Conservation (phyloP, 1,140 invertebrate species). For the silkworm (Bombyx mori) region DNA sequence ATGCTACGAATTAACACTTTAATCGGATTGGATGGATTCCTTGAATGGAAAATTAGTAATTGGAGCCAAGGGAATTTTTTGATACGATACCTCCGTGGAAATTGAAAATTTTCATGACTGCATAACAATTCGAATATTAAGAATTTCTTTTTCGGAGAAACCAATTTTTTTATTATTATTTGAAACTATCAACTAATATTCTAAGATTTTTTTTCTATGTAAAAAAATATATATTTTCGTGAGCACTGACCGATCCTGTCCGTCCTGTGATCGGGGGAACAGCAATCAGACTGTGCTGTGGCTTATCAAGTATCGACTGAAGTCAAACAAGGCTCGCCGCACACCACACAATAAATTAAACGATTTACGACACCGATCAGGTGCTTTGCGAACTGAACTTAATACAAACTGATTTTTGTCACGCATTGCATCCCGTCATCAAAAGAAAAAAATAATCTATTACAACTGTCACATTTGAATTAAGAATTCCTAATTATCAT, state of each 20-base stretch:
- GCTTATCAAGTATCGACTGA: constrained; percentile 12
- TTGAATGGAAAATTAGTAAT: not conserved
- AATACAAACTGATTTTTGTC: not conserved
- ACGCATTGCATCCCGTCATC: too few relatives aligned
- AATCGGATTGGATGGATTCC: not conserved
- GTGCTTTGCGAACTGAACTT: constrained; percentile 9
- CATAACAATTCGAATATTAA: not conserved
- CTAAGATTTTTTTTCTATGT: too few relatives aligned
- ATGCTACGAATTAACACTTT: constrained; percentile 1
- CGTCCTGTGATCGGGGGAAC: not conserved
- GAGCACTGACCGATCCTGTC: too few relatives aligned
- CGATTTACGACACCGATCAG: constrained; percentile 35
- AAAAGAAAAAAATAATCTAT: too few relatives aligned
- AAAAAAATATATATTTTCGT: too few relatives aligned
- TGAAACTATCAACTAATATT: too few relatives aligned
- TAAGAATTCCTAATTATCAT: too few relatives aligned
- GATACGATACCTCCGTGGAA: too few relatives aligned
- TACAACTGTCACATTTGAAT: too few relatives aligned
- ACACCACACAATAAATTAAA: constrained; percentile 35
- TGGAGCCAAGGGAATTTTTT: not conserved
- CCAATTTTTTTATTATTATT: too few relatives aligned
- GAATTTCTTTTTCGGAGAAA: not conserved
- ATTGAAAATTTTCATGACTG: not conserved
- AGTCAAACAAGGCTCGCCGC: constrained; percentile 20
- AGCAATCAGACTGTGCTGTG: constrained; percentile 1